These are phyloP conservation scores for Rhagonycha lutea DNA, from an alignment of 2,888 invertebrate genomes.

Conservation along the genomic window DNA sequence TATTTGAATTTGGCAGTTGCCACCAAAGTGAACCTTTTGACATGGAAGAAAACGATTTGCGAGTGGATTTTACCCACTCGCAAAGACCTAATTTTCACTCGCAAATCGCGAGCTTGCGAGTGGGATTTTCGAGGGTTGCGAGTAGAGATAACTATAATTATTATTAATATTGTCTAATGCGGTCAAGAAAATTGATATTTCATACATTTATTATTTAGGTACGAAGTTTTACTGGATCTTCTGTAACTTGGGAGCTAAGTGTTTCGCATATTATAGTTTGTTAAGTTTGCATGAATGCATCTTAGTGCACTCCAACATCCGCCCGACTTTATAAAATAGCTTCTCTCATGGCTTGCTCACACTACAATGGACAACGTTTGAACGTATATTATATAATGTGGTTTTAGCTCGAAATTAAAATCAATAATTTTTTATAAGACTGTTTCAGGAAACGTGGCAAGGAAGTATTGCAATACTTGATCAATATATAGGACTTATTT, in stretches of 20 bases:
- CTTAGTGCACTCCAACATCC: background rate
- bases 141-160: too few species aligned
- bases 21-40: too few species aligned
- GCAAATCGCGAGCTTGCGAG: too few species aligned
- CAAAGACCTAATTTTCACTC: too few species aligned
- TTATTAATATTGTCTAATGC: background rate
- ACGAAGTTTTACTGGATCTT: background rate
- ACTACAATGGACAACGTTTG: background rate
- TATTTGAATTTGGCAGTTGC: too few species aligned
- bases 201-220: background rate
- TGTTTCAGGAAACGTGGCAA: background rate
- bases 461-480: background rate
- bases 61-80: too few species aligned
- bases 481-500: background rate
- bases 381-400: background rate
- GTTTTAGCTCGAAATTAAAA: background rate
- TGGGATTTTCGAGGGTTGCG: too few species aligned
- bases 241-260: background rate
- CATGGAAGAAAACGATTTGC: too few species aligned
- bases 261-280: background rate
- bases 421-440: background rate
- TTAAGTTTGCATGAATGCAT: background rate
- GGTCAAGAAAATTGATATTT: background rate
- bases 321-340: background rate
- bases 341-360: background rate